A percentile compares a stretch with the other conserved stretches of the same genome.
phyloP scores from a whole-genome alignment of 2,888 invertebrate genomes.

The Teleogryllus oceanicus region DNA sequence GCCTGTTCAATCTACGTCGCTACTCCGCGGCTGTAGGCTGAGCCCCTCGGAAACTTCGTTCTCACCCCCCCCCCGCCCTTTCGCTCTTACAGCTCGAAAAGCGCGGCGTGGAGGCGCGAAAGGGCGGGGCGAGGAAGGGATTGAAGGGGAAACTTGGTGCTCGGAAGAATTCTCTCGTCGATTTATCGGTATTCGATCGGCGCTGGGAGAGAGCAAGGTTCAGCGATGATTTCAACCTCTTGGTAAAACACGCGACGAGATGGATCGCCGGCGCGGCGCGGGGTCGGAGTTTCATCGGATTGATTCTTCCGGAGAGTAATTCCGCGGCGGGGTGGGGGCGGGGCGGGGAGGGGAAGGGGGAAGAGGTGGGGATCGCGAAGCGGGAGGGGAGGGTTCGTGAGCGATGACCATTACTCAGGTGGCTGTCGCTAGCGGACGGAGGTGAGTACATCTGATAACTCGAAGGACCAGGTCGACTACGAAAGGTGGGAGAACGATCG shows the following conservation, averaged over 20 bases:
- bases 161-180: neutral
- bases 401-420: neutral
- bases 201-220: neutral
- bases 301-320: slow-evolving; percentile 18
- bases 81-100: neutral
- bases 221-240: slow-evolving; percentile 18
- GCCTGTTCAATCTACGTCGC: slow-evolving; percentile 9
- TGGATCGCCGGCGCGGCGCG: neutral
- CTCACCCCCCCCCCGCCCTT: neutral
- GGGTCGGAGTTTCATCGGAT: slow-evolving; percentile 12
- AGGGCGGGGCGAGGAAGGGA: neutral
- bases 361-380: neutral
- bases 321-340: neutral
- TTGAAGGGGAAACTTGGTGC: neutral
- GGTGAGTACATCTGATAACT: neutral
- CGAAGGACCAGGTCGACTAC: neutral
- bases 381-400: neutral
- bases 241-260: slow-evolving; percentile 7
- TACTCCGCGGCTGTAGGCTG: neutral
- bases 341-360: neutral
- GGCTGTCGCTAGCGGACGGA: neutral
- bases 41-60: neutral
- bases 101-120: neutral
- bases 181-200: slow-evolving; percentile 10
- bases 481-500: too few relatives aligned